Evolutionary conservation across 1,140 invertebrate species (phyloP), one percentile per base, ranked within the genome.

Genomic region (Aphidius ervi): DNA sequence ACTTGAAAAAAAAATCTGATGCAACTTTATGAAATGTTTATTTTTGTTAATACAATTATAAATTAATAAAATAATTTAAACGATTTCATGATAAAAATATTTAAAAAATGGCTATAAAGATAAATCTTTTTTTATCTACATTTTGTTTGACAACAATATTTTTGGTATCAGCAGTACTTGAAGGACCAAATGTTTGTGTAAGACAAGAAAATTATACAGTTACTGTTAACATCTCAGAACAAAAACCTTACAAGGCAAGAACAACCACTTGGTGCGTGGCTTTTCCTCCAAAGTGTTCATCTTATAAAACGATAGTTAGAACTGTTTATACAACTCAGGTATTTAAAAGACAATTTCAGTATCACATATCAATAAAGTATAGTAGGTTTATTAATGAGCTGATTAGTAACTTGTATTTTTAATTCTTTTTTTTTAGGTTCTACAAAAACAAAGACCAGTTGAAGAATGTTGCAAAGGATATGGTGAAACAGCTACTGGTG

Each of bases 401-500:
- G 16, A 16, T 16, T 39, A 31, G 39, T 7, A 23, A 31, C 3
- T 37, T 61, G 40, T n/a, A 9, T 56, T 23, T 3, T 9, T 16
- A n/a, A 8, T 64, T 65, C 20, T 61, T 56, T 16, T 16, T 60
- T 73, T 74, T 16, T 78, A 92, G 81, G 85, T 83, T 4, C 76
- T 93, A 63, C 80, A 81, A 6, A 94, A 93, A 72, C 83, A 85
- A 10, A 81, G 86, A 64, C 87, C 90, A 2, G 87, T 94, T 0
- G 86, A 93, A 65, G 87, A 90, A 62, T 97, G 94, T 70, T 96
- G 94, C 70, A 84, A 81, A 59, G 92, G 92, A 9, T 97, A 92
- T 70, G 83, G 84, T 6, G 78, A 85, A 64, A 87, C 85, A 23
- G 78, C 81, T 3, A 67, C 74, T 9, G 84, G 83, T 23, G 81